phyloP scores from a whole-genome alignment of 2,888 invertebrate species.

The Resseliella maxima region DNA sequence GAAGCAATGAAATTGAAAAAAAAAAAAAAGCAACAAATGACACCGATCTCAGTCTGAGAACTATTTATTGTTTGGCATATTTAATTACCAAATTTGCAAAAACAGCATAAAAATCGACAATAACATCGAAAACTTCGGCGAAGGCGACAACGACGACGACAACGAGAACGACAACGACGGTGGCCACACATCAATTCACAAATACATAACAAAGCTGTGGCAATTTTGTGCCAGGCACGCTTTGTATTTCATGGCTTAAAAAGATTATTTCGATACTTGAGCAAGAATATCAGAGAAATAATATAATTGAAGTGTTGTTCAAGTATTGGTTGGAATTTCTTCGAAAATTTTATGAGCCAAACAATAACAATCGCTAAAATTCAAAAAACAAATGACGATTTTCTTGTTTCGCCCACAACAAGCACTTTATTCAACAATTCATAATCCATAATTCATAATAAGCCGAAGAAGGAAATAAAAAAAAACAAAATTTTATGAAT shows the following conservation, averaged over 20 bases:
- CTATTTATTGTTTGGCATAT: neutral
- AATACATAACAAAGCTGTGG: neutral
- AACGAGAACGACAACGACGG: neutral
- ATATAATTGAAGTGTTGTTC: neutral
- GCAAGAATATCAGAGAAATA: neutral
- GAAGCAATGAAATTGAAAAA: too few relatives aligned
- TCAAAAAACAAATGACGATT: neutral
- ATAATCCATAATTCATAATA: too few relatives aligned
- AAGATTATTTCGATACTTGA: neutral
- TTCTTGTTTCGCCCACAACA: slow-evolving; percentile 15
- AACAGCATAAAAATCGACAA: too few relatives aligned
- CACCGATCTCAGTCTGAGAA: neutral
- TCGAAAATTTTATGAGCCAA: neutral
- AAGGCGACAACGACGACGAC: neutral
- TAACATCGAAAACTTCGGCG: neutral
- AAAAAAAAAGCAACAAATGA: too few relatives aligned
- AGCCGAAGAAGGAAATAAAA: too few relatives aligned
- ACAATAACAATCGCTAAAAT: neutral
- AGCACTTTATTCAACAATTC: too few relatives aligned
- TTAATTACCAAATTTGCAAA: neutral
- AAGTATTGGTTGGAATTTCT: neutral
- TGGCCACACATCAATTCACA: neutral
- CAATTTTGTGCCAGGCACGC: neutral
- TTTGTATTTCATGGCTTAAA: neutral
- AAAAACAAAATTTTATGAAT: too few relatives aligned